Base-by-base conservation (phyloP, 2,888 invertebrate genomes). In the Mythimna lalbum region DNA sequence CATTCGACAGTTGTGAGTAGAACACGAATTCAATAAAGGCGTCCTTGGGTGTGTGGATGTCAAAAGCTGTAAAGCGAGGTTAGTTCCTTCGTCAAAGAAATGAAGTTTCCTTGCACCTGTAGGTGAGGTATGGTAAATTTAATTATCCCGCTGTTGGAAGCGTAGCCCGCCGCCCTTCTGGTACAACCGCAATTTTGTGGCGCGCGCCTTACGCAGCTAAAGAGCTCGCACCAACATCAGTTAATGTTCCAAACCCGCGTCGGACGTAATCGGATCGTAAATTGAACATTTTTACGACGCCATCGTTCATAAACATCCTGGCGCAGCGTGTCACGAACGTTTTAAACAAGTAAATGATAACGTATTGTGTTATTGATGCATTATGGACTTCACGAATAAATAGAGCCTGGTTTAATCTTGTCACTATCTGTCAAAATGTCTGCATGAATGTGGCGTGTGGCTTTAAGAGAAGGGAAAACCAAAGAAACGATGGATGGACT, bases 71-170 rank as follows among this genome's bases (percentile, higher is more conserved):
- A 53, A 69, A 76, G 65, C 78, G 69, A 81, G 80, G 78, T 82
- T 82, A 70, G 74, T 75, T 70, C 66, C 73, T 73, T 71, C 74
- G 77, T 81, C 83, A 86, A 87, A 87, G 87, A 85, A 77, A 76
- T 78, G 74, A 75, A 82, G 82, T 82, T 84, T 65, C 63, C 75
- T 80, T 81, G 80, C 80, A 86, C 84, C 83, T 86, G 79, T 80
- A 82, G 36, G 76, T 81, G 82, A 77, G 70, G 78, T 85, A 84
- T 80, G 84, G 86, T 84, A 82, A 83, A 89, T 86, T 86, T 84
- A 88, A 90, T 90, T 88, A 82, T 67, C 60, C 57, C 55, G 39
- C 60, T 78, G 63, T 69, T 87, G 69, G 57, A n/a, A 19, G 47
- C 43, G 59, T 27, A 27, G 7, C 14, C 36, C 53, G 33, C 50